phyloP scores from a whole-genome alignment of 2,113 vertebrate genomes.

The Chelonoidis abingdonii region DNA sequence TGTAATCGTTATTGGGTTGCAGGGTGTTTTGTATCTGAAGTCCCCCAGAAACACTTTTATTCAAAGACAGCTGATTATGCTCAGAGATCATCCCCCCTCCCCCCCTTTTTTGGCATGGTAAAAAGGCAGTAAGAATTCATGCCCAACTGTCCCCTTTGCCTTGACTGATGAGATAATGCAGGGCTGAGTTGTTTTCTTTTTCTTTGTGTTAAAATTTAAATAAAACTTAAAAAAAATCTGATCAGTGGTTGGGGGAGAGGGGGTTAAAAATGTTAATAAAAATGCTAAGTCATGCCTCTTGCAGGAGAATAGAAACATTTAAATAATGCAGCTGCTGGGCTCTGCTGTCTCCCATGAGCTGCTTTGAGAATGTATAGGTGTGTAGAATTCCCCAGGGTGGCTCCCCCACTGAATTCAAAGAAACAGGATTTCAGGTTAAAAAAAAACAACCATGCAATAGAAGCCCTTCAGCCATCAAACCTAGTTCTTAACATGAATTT shows the following conservation, averaged over 20 bases:
- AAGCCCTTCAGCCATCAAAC: background rate
- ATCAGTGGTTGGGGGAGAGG: background rate
- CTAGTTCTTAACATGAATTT: background rate
- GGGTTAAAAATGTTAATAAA: background rate
- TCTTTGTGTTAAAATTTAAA: background rate
- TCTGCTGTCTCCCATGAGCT: background rate
- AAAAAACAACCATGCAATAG: background rate
- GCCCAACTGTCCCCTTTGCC: background rate
- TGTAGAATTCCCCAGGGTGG: background rate
- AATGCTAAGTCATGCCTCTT: background rate
- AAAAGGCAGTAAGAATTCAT: background rate
- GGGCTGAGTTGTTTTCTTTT: background rate
- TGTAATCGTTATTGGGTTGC: background rate
- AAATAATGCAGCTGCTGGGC: background rate
- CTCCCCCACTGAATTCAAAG: background rate
- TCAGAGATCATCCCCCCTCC: background rate
- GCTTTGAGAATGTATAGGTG: background rate
- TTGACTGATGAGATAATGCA: background rate
- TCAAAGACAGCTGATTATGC: background rate
- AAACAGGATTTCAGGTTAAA: background rate
- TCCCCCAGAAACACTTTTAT: background rate
- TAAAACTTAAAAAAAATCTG: background rate
- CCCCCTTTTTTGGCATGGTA: background rate
- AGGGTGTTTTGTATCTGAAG: background rate
- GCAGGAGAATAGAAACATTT: background rate